Evolutionary conservation across 2,888 invertebrate genomes (phyloP), one percentile per base, ranked within the genome.

Genomic region (Philhelius pedissequus): DNA sequence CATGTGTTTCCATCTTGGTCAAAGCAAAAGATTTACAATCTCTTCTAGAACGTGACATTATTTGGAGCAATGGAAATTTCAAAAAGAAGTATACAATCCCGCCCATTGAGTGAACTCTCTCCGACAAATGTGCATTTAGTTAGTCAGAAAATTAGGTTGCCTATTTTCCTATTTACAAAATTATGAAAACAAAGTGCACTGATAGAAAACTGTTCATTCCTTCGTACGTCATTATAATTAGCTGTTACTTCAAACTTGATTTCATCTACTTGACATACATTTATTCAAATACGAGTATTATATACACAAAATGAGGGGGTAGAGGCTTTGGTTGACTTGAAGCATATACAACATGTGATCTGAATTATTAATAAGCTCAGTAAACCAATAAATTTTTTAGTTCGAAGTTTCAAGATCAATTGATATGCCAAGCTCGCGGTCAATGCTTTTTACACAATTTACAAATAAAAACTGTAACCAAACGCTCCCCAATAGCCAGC

Each of bases 361-460:
- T 71, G 84, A 84, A 84, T 84, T n/a, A n/a, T n/a, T 79, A 43
- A 84, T 84, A 68, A 76, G 48, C 60, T 79, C 54, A 56, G 15
- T 50, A 48, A 58, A 75, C 66, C 79, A 79, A 84, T 84, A 79
- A 79, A 84, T 79, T 79, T 15, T 18, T 50, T 5, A 64, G 32
- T 40, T 78, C 70, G 70, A 79, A 79, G 69, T 80, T 75, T 80
- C 80, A 75, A 84, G 80, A 80, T 80, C 80, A 80, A 80, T 84
- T 84, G 70, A 80, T 80, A 84, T 84, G 84, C 84, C 66, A 75
- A 76, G 84, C 84, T 71, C 50, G 80, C 50, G 80, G 38, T 68
- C 71, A 75, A 76, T 54, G 50, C 35, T 62, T 38, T 43, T 62
- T 62, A 78, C 78, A 79, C 64, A 78, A 75, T 38, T 43, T 13